Evolutionary conservation across 2,113 vertebrate species (phyloP), one percentile per base, ranked within the genome.

Genomic region (Euleptes europaea): DNA sequence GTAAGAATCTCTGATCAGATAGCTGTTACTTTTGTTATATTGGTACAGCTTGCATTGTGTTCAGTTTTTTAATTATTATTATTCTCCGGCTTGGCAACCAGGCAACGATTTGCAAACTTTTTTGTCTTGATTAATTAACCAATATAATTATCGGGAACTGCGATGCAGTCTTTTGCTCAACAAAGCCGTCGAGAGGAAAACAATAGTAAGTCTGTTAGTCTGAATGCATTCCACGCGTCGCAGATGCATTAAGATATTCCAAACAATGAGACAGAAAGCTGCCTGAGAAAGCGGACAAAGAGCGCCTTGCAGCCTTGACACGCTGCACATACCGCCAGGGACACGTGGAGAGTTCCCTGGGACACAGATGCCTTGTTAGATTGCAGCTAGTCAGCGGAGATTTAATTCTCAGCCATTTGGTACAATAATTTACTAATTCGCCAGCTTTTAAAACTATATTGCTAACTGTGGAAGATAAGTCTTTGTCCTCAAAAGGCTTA

Each of bases 121-220:
- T 95, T 96, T 96, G 95, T 97, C 96, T 97, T 96, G 96, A 96
- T 97, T 97, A 97, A 97, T 97, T 97, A 97, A 97, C 96, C 96
- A 96, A 97, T 97, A 96, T 97, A 97, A 97, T 97, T 97, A 97
- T 97, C 97, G 93, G 95, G 95, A 95, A 94, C 95, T 92, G 83
- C 94, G 95, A 95, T 94, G 94, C 95, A 94, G 96, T 95, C 96
- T 96, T 85, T 96, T 95, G 94, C 95, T 95, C 84, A 84, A 97
- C 96, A 96, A 97, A 97, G 96, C 97, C 95, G 95, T 91, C 82
- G 94, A 78, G 93, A 60, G 93, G 60, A 96, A 97, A 96, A 97
- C 96, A 97, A 97, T 97, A 95, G 96, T 95, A 96, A 96, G 96
- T 97, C 97, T 96, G 96, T 97, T 97, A 95, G 96, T 91, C 94